Percentiles rank a stretch among this genome's conserved stretches.
These are phyloP conservation scores for Gouania willdenowi DNA, from an alignment of 2,797 vertebrate species.

Conservation along the genomic window DNA sequence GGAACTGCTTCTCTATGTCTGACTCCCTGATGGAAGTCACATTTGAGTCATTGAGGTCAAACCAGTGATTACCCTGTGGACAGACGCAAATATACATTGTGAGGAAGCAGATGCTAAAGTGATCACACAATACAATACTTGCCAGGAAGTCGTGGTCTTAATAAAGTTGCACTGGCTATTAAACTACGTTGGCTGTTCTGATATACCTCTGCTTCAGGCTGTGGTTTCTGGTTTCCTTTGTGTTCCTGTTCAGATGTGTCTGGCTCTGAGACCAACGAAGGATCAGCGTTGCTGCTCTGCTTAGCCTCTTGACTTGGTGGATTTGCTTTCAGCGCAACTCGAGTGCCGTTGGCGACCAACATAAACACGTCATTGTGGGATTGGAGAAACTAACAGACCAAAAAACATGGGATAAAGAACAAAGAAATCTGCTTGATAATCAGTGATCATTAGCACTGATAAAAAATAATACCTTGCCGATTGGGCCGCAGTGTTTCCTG, in stretches of 20 bases:
- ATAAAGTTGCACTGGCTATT: too few relatives aligned
- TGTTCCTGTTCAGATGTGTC: conserved; percentile 15
- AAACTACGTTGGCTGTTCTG: too few relatives aligned
- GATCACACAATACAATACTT: background rate
- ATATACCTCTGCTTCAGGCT: conserved; percentile 48
- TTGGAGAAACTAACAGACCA: conserved; percentile 84
- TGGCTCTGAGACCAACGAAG: conserved; percentile 3
- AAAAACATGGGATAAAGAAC: too few relatives aligned
- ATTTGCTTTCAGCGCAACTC: conserved; percentile 76
- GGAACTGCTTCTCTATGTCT: conserved; percentile 92
- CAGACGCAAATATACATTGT: conserved; percentile 22
- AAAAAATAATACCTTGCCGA: conserved; percentile 84
- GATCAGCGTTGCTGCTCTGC: conserved; percentile 2
- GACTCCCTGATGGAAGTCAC: conserved; percentile 86
- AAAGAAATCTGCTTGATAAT: background rate
- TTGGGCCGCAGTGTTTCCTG: conserved; percentile 82
- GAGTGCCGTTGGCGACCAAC: conserved; percentile 76
- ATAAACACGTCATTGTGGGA: conserved; percentile 83
- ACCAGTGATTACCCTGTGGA: conserved; percentile 82
- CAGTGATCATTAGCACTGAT: too few relatives aligned
- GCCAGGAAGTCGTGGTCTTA: background rate
- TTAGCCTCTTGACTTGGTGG: conserved; percentile 48
- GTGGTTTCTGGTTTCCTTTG: conserved; percentile 4
- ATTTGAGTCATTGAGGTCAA: conserved; percentile 91
- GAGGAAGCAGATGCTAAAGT: conserved; percentile 19